Percentiles rank a stretch among this genome's conserved stretches.
These are phyloP conservation scores for Petroica traversi DNA, from an alignment of 2,113 vertebrate species.

Conservation along the genomic window DNA sequence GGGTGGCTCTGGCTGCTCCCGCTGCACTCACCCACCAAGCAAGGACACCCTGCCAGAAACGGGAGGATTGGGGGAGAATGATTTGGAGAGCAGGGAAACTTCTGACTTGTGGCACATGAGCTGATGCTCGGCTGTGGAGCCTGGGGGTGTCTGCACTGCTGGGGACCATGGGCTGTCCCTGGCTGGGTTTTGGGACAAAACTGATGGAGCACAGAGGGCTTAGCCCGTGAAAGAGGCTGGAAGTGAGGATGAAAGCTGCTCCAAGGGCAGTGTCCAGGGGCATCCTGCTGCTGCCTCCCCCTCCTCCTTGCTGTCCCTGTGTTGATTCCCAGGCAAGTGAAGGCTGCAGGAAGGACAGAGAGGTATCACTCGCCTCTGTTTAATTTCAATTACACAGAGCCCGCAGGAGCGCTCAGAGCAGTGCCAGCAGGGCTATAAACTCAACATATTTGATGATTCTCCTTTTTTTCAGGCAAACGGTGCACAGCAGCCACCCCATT, in stretches of 20 bases:
- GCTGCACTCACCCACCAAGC: not conserved
- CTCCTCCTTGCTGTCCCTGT: not conserved
- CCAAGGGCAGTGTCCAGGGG: not conserved
- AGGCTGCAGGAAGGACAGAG: not conserved
- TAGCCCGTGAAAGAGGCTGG: rapidly evolving
- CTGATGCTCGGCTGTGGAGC: not conserved
- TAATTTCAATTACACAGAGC: not conserved
- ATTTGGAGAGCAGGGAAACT: not conserved
- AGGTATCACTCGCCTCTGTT: not conserved
- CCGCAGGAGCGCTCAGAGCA: not conserved
- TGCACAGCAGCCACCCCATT: not conserved
- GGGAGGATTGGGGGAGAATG: not conserved
- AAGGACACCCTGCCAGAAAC: not conserved
- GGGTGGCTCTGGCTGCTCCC: not conserved
- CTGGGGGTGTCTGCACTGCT: rapidly evolving
- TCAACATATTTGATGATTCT: not conserved
- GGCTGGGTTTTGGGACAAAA: rapidly evolving
- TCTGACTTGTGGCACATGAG: rapidly evolving
- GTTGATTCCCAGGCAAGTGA: rapidly evolving
- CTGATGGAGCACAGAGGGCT: rapidly evolving
- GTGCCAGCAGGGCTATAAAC: not conserved
- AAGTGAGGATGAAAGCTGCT: not conserved
- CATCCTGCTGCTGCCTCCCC: not conserved
- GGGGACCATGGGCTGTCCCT: not conserved
- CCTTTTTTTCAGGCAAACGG: not conserved